phyloP scores from a whole-genome alignment of 2,888 invertebrate genomes.

The Epistrophella euchroma region DNA sequence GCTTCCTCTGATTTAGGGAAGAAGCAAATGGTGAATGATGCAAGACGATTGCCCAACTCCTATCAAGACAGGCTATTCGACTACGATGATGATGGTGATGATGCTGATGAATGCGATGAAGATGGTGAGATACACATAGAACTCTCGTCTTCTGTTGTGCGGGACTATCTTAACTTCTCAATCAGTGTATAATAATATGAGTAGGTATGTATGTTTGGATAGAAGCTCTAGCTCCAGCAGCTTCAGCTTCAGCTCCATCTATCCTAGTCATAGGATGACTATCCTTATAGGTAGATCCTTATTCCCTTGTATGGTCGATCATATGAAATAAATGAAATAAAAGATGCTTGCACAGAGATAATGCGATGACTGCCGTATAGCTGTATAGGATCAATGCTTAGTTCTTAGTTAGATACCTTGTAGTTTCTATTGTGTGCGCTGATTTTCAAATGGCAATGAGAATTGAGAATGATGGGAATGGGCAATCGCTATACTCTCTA shows the following conservation, averaged over 20 bases:
- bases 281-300: conserved; percentile 63
- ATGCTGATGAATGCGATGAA: conserved; percentile 74
- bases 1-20: conserved; percentile 50
- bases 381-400: conserved; percentile 19
- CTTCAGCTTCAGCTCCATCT: conserved; percentile 51
- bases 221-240: neutral
- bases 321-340: conserved; percentile 71
- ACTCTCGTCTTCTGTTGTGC: conserved; percentile 8
- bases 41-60: conserved; percentile 48
- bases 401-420: conserved; percentile 36
- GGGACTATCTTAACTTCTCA: conserved; percentile 37
- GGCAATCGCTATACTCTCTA: conserved; percentile 3
- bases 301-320: conserved; percentile 68
- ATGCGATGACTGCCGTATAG: conserved; percentile 52
- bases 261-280: conserved; percentile 62
- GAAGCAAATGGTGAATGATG: conserved; percentile 42
- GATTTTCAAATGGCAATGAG: conserved; percentile 41
- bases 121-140: conserved; percentile 55
- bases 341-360: conserved; percentile 69
- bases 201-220: neutral
- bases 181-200: conserved; percentile 35
- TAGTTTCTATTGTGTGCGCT: conserved; percentile 56
- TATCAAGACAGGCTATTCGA: conserved; percentile 22
- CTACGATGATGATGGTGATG: conserved; percentile 55
- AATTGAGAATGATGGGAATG: conserved; percentile 28